A percentile compares a stretch with the other conserved stretches of the same genome.
These are phyloP conservation scores for Helicoverpa assulta DNA, from an alignment of 2,888 invertebrate species.

Conservation along the genomic window DNA sequence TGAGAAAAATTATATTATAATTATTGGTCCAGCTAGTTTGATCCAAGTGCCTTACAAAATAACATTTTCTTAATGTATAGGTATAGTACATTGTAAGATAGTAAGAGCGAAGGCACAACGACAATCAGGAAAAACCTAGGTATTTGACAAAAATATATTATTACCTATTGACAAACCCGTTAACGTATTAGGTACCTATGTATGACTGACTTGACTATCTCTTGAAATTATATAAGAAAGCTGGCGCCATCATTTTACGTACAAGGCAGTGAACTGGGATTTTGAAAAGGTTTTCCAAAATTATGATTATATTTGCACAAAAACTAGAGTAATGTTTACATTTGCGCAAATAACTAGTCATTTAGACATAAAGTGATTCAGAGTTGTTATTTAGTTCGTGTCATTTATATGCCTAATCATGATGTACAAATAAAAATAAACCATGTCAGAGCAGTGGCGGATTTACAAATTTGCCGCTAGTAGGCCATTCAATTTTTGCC, in stretches of 20 bases:
- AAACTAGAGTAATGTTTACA: background rate
- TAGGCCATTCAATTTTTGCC: too few relatives aligned
- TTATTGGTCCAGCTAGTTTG: too few relatives aligned
- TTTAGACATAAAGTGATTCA: background rate
- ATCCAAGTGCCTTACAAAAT: too few relatives aligned
- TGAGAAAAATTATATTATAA: too few relatives aligned
- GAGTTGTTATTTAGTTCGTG: background rate
- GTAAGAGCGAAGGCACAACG: too few relatives aligned
- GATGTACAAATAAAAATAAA: background rate
- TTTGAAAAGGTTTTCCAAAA: conserved; percentile 11
- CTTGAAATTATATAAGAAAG: conserved; percentile 2
- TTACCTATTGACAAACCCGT: background rate
- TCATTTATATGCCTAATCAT: background rate
- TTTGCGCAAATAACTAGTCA: background rate
- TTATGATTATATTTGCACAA: background rate
- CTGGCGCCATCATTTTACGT: background rate
- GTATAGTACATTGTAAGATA: too few relatives aligned
- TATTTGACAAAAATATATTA: conserved; percentile 19
- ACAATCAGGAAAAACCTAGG: conserved; percentile 20
- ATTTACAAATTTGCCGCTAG: too few relatives aligned
- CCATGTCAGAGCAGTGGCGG: background rate
- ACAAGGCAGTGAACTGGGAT: conserved; percentile 6
- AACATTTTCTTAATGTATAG: too few relatives aligned
- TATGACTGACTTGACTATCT: background rate
- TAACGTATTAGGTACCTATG: too few relatives aligned